A percentile compares a stretch with the other conserved stretches of the same genome.
phyloP scores from a whole-genome alignment of 2,113 vertebrate species.

The Loxodonta africana region DNA sequence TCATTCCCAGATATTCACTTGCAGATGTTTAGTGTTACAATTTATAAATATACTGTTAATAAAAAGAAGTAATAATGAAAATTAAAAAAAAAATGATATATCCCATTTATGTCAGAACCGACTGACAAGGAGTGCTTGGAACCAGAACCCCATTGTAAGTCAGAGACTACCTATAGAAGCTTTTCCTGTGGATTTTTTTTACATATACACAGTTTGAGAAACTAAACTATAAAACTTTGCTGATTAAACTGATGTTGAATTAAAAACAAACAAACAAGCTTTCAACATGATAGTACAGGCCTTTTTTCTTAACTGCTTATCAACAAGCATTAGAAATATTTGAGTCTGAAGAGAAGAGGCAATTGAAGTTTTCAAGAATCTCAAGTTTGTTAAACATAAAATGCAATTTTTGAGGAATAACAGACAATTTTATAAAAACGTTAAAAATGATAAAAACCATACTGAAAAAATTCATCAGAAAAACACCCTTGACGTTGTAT shows the following conservation, averaged over 20 bases:
- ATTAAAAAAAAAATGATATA: too few species aligned
- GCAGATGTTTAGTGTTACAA: too few species aligned
- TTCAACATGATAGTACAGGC: too few species aligned
- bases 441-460: conserved; percentile 42
- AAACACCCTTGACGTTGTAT: conserved; percentile 25
- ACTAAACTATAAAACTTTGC: conserved; percentile 20
- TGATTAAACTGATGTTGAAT: conserved; percentile 15
- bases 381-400: conserved; percentile 45
- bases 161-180: not conserved
- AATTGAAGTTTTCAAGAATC: not conserved
- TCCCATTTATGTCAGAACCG: too few species aligned
- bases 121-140: too few species aligned
- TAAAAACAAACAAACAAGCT: not conserved
- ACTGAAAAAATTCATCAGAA: conserved; percentile 41
- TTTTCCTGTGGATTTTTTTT: not conserved
- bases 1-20: too few species aligned
- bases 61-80: too few species aligned
- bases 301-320: not conserved
- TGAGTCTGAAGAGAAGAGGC: conserved; percentile 17
- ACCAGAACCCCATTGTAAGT: too few species aligned
- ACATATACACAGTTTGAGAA: not conserved
- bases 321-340: conserved; percentile 25
- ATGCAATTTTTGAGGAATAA: conserved; percentile 28
- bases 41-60: too few species aligned
- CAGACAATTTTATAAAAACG: conserved; percentile 48